Evolutionary conservation across 1,140 invertebrate genomes (phyloP), one percentile per base, ranked within the genome.

Genomic region (Trachelipus rathkii): DNA sequence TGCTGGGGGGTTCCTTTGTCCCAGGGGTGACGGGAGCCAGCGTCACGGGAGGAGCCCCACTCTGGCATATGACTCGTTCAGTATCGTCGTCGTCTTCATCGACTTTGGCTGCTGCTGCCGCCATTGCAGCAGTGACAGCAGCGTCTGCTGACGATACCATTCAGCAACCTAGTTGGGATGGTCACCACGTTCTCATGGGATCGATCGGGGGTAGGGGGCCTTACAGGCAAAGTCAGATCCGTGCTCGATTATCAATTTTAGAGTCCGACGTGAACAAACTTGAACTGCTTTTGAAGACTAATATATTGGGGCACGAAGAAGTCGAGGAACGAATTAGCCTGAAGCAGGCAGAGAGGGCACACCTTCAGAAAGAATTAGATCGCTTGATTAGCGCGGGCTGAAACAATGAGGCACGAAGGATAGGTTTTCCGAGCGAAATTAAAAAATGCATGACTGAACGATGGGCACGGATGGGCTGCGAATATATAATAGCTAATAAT

Each of bases 301-400:
- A 75, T 19, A 75, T 75, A 72, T 46, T 81, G 33, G 76, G 75
- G 53, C 71, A 71, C 6, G 33, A 60, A 11, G 77, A 76, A 33
- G 24, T 81, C 43, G 72, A 75, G 69, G 73, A 74, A 15, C 78
- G 76, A 72, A 71, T 81, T n/a, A 50, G 44, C 60, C 71, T 69
- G 46, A 77, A 78, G 45, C 75, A 71, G 46, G 67, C 24, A 53
- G 69, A 75, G 72, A 67, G 69, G 46, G 74, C 44, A 15, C 60
- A 72, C n/a, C 75, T 81, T 10, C 77, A 81, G 66, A 81, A 78
- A 73, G 79, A 77, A 45, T 69, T 81, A 24, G 77, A 81, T 24
- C 75, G 79, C 50, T 74, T 81, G 24, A 81, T 81, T 45, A 81
- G 79, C 53, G n/a, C n/a, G n/a, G 79, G 79, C 43, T 77, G 78